These are phyloP conservation scores for Diabrotica undecimpunctata DNA, from an alignment of 1,140 invertebrate species.

Conservation along the genomic window DNA sequence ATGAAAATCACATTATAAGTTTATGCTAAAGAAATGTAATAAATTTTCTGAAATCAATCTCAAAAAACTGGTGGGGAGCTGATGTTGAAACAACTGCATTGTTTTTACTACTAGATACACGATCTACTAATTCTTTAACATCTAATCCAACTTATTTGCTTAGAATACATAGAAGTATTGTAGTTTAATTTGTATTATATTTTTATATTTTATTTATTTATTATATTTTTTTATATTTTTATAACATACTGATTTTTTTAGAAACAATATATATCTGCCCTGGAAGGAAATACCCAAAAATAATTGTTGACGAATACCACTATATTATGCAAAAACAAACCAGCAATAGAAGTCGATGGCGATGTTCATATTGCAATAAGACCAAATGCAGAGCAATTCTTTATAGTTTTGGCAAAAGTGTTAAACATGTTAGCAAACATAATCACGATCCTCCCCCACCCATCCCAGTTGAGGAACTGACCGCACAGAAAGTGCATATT, in stretches of 20 bases:
- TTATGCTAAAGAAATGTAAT: too few relatives aligned
- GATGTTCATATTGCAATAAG: conserved; percentile 27
- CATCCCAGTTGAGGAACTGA: not conserved
- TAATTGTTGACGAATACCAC: conserved; percentile 24
- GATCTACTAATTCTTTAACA: too few relatives aligned
- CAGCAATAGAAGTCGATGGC: conserved; percentile 26
- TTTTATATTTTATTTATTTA: too few relatives aligned
- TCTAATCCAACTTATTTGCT: too few relatives aligned
- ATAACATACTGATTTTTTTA: not conserved
- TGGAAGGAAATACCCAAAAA: conserved; percentile 29
- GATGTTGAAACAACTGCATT: too few relatives aligned
- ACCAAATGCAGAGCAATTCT: conserved; percentile 26
- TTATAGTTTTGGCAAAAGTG: conserved; percentile 19
- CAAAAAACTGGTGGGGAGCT: too few relatives aligned
- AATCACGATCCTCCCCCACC: conserved; percentile 12
- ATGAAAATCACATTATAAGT: too few relatives aligned
- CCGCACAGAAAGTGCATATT: not conserved
- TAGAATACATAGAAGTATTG: too few relatives aligned
- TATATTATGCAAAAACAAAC: conserved; percentile 23
- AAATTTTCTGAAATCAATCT: too few relatives aligned
- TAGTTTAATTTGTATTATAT: too few relatives aligned
- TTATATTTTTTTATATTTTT: too few relatives aligned
- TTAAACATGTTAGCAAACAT: conserved; percentile 6
- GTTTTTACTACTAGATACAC: too few relatives aligned
- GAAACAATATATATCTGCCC: conserved; percentile 20